A percentile compares a stretch with the other conserved stretches of the same genome.
Conservation (phyloP, 1,140 invertebrate species). For the Diplogasteroides magnus region DNA sequence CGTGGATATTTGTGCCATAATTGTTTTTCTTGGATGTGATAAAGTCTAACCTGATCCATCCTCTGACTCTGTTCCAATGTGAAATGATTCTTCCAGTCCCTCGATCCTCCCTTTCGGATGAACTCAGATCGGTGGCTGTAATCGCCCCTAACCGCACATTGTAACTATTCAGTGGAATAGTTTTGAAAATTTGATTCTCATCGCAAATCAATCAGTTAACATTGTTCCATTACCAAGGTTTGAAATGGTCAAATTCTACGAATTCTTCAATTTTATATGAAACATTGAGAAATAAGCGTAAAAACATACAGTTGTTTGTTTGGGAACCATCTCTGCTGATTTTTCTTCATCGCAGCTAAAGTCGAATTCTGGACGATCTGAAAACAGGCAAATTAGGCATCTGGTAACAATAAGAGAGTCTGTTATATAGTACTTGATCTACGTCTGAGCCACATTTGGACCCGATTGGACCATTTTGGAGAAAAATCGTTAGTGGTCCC, state of each 20-base stretch:
- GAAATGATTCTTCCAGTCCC: conserved; percentile 59
- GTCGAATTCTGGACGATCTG: conserved; percentile 41
- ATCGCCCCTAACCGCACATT: conserved; percentile 3
- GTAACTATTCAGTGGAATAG: no score
- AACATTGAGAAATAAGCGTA: conserved; percentile 6
- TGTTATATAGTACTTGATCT: no score
- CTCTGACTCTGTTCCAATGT: conserved; percentile 54
- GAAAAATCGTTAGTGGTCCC: no score
- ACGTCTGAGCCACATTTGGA: no score
- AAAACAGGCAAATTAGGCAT: no score
- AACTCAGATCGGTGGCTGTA: conserved; percentile 40
- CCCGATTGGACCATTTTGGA: no score
- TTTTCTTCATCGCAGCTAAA: conserved; percentile 51
- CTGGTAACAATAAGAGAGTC: no score
- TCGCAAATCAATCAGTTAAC: background rate
- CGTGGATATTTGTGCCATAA: background rate
- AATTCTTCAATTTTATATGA: background rate
- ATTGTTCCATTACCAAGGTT: background rate
- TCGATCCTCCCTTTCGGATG: conserved; percentile 55
- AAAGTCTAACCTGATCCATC: conserved; percentile 45
- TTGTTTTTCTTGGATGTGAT: conserved; percentile 36
- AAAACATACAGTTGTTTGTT: conserved; percentile 45
- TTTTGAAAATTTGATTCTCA: background rate
- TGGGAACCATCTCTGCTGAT: conserved; percentile 52
- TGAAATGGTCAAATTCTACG: background rate